Evolutionary conservation across 2,113 vertebrate species (phyloP), one percentile per base, ranked within the genome.

Genomic region (Gymnocephalus cernua): DNA sequence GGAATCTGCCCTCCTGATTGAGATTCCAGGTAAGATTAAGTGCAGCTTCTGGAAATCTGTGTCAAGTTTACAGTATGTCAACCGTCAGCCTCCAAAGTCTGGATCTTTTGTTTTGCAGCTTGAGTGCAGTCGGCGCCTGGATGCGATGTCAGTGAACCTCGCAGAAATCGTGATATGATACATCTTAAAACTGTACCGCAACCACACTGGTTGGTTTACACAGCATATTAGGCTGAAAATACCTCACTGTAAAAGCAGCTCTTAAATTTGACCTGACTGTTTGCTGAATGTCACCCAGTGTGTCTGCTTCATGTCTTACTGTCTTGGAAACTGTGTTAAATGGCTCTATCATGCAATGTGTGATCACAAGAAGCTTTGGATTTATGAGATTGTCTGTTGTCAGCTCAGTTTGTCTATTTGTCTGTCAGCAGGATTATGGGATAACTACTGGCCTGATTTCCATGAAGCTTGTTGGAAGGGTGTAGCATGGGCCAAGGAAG

Each of bases 1-100:
- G 77, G 84, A 86, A 86, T 92, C 78, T 59, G 77, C 47, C 69
- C 54, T 73, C 65, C 80, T 86, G 83, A 86, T 89, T 86, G 81
- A 88, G 79, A 89, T 91, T 89, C 91, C 83, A 84, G 29, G 82
- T 86, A 64, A 87, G 84, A 89, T 90, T 89, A 91, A 57, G n/a
- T 6, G 53, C 14, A 45, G 1, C 56, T 69, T 44, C 59, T 45
- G 74, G 47, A 86, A 79, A 88, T 89, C 79, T 75, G 66, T 88
- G 88, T 86, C 82, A 86, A 79, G 65, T 77, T 53, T 29, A 51
- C 65, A 51, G 48, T 18, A 57, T 57, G 68, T 77, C 76, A 67
- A n/a, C 69, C 56, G 14, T 58, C 83, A 23, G 74, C 50, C 44
- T 78, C 50, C 54, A 19, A n/a, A 74, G 63, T 62, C 57, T 32